These are phyloP conservation scores for Characodon lateralis DNA, from an alignment of 2,797 vertebrate genomes.

Conservation along the genomic window DNA sequence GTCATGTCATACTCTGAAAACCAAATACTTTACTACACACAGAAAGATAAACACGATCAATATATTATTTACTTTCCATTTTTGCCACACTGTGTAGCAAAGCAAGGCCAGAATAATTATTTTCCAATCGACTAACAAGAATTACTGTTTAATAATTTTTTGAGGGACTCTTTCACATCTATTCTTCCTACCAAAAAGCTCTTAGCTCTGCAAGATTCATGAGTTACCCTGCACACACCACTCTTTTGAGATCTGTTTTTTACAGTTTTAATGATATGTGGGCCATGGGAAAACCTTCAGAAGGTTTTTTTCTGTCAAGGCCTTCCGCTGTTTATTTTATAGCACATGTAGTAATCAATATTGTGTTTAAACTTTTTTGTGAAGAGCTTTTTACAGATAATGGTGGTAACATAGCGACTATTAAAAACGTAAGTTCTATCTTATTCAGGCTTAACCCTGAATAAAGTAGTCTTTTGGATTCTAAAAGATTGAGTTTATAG, in stretches of 20 bases:
- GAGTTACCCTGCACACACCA: not conserved
- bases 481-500: too few species aligned
- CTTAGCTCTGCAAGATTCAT: not conserved
- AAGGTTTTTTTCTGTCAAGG: not conserved
- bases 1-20: not conserved
- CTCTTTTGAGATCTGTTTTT: not conserved
- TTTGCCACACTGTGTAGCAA: not conserved
- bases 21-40: not conserved
- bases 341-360: not conserved
- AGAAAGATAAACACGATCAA: not conserved
- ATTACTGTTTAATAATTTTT: not conserved
- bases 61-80: not conserved
- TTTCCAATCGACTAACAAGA: not conserved
- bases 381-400: not conserved
- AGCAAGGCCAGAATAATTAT: not conserved
- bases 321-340: not conserved
- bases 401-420: not conserved
- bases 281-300: not conserved
- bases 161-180: not conserved
- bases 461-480: not conserved
- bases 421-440: not conserved
- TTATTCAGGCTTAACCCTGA: not conserved
- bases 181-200: not conserved
- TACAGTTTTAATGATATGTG: not conserved
- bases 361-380: not conserved